These are phyloP conservation scores for Gerris buenoi DNA, from an alignment of 1,140 invertebrate genomes.

Conservation along the genomic window DNA sequence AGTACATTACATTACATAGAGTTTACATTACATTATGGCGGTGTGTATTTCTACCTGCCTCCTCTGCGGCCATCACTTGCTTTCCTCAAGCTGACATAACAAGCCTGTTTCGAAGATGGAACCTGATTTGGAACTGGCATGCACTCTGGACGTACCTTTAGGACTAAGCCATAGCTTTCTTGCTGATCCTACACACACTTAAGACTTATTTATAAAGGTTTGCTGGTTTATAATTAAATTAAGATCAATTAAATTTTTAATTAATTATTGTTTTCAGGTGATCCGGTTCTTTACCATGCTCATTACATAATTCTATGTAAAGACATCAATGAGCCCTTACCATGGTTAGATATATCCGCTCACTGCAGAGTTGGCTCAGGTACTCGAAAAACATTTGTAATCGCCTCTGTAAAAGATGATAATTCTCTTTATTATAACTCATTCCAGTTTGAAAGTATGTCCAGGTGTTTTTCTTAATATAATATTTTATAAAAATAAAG, in stretches of 20 bases:
- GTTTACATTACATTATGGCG: not conserved
- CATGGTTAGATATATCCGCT: slow-evolving; percentile 26
- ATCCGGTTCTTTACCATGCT: slow-evolving; percentile 40
- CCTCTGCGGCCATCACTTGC: too few species aligned
- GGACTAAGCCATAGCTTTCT: too few species aligned
- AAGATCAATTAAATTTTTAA: slow-evolving; percentile 3
- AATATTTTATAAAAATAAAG: too few species aligned
- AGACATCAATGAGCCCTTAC: slow-evolving; percentile 27
- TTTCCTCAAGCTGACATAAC: too few species aligned
- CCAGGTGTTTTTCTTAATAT: too few species aligned
- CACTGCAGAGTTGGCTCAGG: slow-evolving; percentile 31
- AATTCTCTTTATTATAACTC: slow-evolving; percentile 9
- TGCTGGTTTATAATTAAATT: not conserved
- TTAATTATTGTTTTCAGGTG: slow-evolving; percentile 30
- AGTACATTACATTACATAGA: not conserved
- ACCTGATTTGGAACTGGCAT: too few species aligned
- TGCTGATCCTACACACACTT: not conserved
- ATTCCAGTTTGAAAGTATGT: not conserved
- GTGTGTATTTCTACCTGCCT: too few species aligned
- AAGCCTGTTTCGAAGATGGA: not conserved
- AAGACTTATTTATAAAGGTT: not conserved
- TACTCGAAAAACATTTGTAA: slow-evolving; percentile 34
- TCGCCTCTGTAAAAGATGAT: slow-evolving; percentile 29
- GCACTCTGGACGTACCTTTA: too few species aligned
- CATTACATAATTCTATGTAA: slow-evolving; percentile 37